Base-by-base conservation (phyloP, 2,797 vertebrate species). In the Tenualosa thibaudeaui region DNA sequence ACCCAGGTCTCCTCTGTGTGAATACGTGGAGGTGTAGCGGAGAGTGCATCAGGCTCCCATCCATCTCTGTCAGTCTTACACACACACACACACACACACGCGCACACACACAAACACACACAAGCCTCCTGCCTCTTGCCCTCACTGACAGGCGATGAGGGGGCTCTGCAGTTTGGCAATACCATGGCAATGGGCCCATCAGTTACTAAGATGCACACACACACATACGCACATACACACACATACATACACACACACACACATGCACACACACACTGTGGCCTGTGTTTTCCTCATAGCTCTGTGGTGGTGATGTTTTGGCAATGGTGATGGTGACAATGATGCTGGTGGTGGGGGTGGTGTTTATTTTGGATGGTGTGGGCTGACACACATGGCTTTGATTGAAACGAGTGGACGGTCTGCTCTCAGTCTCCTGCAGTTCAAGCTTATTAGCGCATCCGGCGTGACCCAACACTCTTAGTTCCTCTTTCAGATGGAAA, bases 1-100 rank as follows among this genome's bases (percentile, higher is more conserved):
- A 75, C 10, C 22, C 37, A 86, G 85, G 89, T 83, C 85, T 85
- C 88, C 91, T 91, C 37, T 75, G 37, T 75, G 37, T 40, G 31
- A 75, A 75, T 75, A 31, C 0, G 37, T 75, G 68, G 68, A 75
- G 31, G 26, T 40, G 68, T 75, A 31, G 37, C 13, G 68, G 68
- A 75, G 12, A 31, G 6, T 75, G 68, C 68, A 17, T 75, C 68
- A 75, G 37, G 68, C 31, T 43, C 68, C 13, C 68, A 75, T 75
- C 13, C 68, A 75, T 75, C 68, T 75, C 37, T 75, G 68, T 75
- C 68, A 75, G 24, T 10, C 62, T 68, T 9, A 31, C 62, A 17
- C 68, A 75, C 68, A 40, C 68, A 75, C 62, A 68, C 62, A 68
- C 62, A 68, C 62, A 68, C 62, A 65, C 24, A 65, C 62, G 31